phyloP scores from a whole-genome alignment of 2,888 invertebrate genomes.

The Sussaba pulchella region DNA sequence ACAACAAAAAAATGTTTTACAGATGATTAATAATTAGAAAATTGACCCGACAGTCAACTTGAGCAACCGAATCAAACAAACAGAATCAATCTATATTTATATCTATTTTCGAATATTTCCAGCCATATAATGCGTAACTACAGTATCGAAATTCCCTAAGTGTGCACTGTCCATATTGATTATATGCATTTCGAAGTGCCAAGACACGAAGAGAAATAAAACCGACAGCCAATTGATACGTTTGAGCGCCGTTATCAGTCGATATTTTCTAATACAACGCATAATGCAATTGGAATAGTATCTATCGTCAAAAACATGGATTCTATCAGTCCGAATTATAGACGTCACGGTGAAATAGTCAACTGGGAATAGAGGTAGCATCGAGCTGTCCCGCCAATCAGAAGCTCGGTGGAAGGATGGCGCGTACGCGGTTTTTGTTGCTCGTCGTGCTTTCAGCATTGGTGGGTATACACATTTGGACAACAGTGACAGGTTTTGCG shows the following conservation, averaged over 20 bases:
- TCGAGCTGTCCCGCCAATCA: constrained; percentile 24
- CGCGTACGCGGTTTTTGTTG: constrained; percentile 57
- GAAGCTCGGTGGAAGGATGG: constrained; percentile 34
- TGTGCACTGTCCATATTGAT: neutral
- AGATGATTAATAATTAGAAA: too few relatives aligned
- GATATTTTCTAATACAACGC: constrained; percentile 5
- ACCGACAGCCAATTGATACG: constrained; percentile 5
- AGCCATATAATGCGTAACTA: neutral
- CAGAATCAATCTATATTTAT: too few relatives aligned
- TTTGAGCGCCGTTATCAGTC: constrained; percentile 25
- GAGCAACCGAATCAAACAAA: too few relatives aligned
- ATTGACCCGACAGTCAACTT: too few relatives aligned
- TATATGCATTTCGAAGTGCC: neutral
- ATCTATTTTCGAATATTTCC: neutral
- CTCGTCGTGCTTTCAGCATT: constrained; percentile 60
- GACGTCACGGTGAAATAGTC: constrained; percentile 1
- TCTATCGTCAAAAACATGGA: constrained; percentile 26
- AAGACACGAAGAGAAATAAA: neutral
- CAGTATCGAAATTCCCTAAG: neutral
- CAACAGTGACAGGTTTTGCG: constrained; percentile 37
- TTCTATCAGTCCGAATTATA: neutral
- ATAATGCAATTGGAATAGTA: constrained; percentile 9
- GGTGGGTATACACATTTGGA: constrained; percentile 3
- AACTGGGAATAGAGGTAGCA: constrained; percentile 38
- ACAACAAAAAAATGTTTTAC: too few relatives aligned